Evolutionary conservation across 2,797 vertebrate species (phyloP).

Genomic region (Phylloscopus collybita): DNA sequence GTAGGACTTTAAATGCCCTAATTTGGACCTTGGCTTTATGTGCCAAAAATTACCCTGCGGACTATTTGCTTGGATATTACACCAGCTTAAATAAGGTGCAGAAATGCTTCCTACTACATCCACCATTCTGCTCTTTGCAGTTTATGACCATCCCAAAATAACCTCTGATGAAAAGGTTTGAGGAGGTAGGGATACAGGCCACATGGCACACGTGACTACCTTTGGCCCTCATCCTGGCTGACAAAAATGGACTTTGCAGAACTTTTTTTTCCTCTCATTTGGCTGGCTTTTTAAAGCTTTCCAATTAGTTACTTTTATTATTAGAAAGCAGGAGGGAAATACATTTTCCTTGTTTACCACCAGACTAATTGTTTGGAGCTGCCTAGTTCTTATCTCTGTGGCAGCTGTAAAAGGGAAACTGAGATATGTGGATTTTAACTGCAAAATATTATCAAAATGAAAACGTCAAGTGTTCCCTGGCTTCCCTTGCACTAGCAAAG

Average conservation of each 20-base stretch:
- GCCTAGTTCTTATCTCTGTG: background rate
- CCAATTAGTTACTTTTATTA: background rate
- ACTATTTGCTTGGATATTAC: background rate
- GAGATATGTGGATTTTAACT: background rate
- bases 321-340: conserved; percentile 7
- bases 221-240: background rate
- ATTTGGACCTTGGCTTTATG: background rate
- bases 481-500: background rate
- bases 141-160: background rate
- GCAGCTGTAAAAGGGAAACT: background rate
- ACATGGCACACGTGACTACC: background rate
- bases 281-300: background rate
- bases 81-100: background rate
- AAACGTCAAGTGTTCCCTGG: background rate
- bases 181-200: background rate
- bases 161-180: background rate
- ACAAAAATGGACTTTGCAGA: background rate
- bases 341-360: background rate
- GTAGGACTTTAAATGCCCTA: background rate
- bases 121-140: background rate
- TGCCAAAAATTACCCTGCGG: background rate
- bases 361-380: background rate
- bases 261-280: background rate
- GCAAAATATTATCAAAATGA: background rate
- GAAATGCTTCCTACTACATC: background rate